Base-by-base conservation (phyloP, 2,888 invertebrate genomes). In the Hololepta plana region DNA sequence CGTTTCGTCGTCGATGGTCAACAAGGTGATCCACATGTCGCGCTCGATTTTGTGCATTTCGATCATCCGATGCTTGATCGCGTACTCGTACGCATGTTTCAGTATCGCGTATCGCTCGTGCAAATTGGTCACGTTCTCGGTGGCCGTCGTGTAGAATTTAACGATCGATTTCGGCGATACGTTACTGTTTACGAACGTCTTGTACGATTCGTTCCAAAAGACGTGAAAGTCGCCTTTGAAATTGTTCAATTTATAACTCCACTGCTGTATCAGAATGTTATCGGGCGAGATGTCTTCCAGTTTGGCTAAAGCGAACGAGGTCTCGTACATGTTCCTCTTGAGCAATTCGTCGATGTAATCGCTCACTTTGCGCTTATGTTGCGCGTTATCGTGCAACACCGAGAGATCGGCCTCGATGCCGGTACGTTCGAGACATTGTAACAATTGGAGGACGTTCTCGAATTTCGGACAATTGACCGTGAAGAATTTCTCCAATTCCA, bases 131-230 rank as follows among this genome's bases (percentile, higher is more conserved):
- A 70, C 57, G 32, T 60, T 59, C 3, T 59, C 57, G 0, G 64
- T 61, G 32, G 64, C 58, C 27, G 61, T 55, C 2, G 68, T 52
- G 20, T 72, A 64, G 45, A 77, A 79, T 34, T 67, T 57, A 0
- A 72, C 66, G 1, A 73, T 63, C 10, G 65, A 59, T 32, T 64
- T 62, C 9, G 72, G 67, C 0, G 64, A 53, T 1, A 79, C 64
- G 0, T 66, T 53, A 26, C 70, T 62, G 15, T 60, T 53, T 36
- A 59, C 57, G 35, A 77, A 72, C 25, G 67, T 67, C 24, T 55
- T 49, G 32, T 74, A 67, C 37, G 74, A 74, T 23, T 62, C 55
- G 1, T 59, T 56, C 52, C 73, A 65, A 40, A 68, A 68, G 1
- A 54, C 44, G 1, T 57, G 55, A 16, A 57, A 44, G 5, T 55